A percentile compares a stretch with the other conserved stretches of the same genome.
phyloP scores from a whole-genome alignment of 2,888 invertebrate genomes.

The Mesoligia furuncula region DNA sequence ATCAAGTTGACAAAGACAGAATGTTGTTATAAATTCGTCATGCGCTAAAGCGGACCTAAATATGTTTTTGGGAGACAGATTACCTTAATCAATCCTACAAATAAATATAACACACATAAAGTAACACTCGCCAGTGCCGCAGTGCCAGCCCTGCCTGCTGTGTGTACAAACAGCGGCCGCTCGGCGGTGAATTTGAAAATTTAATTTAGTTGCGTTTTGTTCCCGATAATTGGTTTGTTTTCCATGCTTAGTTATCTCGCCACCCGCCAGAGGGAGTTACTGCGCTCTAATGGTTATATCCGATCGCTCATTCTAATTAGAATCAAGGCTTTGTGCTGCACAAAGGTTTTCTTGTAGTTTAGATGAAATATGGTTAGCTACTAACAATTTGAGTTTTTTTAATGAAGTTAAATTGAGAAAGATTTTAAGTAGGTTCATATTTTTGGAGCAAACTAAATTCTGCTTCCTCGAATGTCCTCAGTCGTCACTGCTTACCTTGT shows the following conservation, averaged over 20 bases:
- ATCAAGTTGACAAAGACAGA: not conserved
- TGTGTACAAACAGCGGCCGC: slow-evolving; percentile 72
- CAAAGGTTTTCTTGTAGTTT: slow-evolving; percentile 22
- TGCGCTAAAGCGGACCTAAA: not conserved
- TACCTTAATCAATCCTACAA: not conserved
- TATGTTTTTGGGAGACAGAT: not conserved
- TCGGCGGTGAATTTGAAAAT: slow-evolving; percentile 85
- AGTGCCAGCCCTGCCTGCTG: slow-evolving; percentile 72
- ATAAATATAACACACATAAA: too few relatives aligned
- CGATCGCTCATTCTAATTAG: slow-evolving; percentile 63
- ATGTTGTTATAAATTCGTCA: not conserved
- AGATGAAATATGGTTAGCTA: slow-evolving; percentile 5
- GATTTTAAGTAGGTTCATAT: not conserved
- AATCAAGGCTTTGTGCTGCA: slow-evolving; percentile 36
- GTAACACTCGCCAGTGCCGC: not conserved
- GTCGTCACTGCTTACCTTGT: not conserved
- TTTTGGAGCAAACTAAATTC: not conserved
- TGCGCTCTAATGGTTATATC: slow-evolving; percentile 51
- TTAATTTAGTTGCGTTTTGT: slow-evolving; percentile 89
- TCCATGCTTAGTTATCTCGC: slow-evolving; percentile 81
- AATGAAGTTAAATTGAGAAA: not conserved
- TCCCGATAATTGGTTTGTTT: slow-evolving; percentile 89
- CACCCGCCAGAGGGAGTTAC: slow-evolving; percentile 54
- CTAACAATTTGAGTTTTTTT: not conserved
- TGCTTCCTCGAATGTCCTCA: not conserved